Conservation (phyloP, 2,113 vertebrate species). For the Psephotus haematonotus region DNA sequence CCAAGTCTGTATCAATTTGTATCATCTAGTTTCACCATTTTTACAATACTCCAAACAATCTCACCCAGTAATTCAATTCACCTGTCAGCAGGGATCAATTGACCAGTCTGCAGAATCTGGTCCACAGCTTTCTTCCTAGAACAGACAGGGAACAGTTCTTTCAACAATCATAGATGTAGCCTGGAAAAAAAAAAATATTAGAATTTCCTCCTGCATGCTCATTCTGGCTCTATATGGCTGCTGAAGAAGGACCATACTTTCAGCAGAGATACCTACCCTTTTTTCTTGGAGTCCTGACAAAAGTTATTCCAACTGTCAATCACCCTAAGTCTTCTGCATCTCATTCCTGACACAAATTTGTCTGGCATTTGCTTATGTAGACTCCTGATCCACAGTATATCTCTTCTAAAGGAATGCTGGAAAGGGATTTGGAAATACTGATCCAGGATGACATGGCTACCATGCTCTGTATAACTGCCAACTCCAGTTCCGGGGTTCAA, state of each 20-base stretch:
- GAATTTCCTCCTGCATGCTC: neutral
- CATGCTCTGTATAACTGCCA: neutral
- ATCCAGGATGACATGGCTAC: neutral
- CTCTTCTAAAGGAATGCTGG: neutral
- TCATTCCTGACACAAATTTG: neutral
- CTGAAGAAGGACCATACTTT: neutral
- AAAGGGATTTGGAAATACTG: neutral
- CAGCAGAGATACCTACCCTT: neutral
- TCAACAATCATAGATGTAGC: neutral
- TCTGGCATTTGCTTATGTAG: neutral
- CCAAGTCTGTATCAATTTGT: neutral
- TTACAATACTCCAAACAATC: neutral
- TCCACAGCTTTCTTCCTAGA: neutral
- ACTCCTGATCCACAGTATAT: neutral
- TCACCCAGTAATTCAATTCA: neutral
- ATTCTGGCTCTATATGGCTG: neutral
- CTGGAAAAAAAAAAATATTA: neutral
- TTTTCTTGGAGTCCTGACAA: neutral
- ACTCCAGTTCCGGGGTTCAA: neutral
- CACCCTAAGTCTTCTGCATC: neutral
- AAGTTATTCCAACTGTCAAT: neutral
- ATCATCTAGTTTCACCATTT: neutral
- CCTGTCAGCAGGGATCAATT: neutral
- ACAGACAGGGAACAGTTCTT: neutral
- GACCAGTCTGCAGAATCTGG: neutral